Evolutionary conservation across 1,140 invertebrate genomes (phyloP).

Genomic region (Zaprionus ghesquierei): DNA sequence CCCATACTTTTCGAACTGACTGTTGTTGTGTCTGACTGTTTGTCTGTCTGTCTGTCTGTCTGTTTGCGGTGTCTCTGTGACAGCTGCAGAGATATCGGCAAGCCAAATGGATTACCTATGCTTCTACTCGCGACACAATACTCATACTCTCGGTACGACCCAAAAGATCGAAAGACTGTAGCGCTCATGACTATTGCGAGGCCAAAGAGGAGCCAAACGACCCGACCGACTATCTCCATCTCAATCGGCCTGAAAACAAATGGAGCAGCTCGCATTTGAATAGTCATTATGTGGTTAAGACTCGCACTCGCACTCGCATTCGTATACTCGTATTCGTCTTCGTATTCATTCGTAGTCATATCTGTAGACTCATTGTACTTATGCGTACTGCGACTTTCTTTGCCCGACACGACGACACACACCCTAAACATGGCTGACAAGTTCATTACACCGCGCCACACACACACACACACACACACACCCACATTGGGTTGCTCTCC

Average conservation of each 20-base stretch:
- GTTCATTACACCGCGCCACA: slow-evolving; percentile 65
- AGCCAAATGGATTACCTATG: slow-evolving; percentile 77
- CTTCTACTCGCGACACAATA: slow-evolving; percentile 2
- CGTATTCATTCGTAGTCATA: slow-evolving; percentile 16
- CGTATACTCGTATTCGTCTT: slow-evolving; percentile 8
- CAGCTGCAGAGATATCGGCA: slow-evolving; percentile 73
- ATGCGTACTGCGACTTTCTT: slow-evolving; percentile 64
- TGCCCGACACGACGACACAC: slow-evolving; percentile 42
- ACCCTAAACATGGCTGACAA: slow-evolving; percentile 75
- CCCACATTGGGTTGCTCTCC: slow-evolving; percentile 4
- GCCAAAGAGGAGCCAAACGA: background rate
- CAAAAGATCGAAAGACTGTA: background rate
- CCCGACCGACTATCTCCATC: slow-evolving; percentile 27
- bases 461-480: slow-evolving; percentile 8
- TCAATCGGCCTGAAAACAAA: slow-evolving; percentile 56
- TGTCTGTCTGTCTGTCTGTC: slow-evolving; percentile 12
- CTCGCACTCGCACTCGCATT: slow-evolving; percentile 1
- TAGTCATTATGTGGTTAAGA: slow-evolving; percentile 49
- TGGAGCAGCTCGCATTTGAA: slow-evolving; percentile 66
- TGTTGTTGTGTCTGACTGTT: slow-evolving; percentile 18
- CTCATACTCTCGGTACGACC: background rate
- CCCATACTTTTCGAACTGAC: slow-evolving; percentile 66
- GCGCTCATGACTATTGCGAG: background rate
- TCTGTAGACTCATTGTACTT: slow-evolving; percentile 27
- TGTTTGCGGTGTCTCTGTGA: slow-evolving; percentile 46